A percentile compares a stretch with the other conserved stretches of the same genome.
These are phyloP conservation scores for Calidris pugnax DNA, from an alignment of 2,113 vertebrate genomes.

Conservation along the genomic window DNA sequence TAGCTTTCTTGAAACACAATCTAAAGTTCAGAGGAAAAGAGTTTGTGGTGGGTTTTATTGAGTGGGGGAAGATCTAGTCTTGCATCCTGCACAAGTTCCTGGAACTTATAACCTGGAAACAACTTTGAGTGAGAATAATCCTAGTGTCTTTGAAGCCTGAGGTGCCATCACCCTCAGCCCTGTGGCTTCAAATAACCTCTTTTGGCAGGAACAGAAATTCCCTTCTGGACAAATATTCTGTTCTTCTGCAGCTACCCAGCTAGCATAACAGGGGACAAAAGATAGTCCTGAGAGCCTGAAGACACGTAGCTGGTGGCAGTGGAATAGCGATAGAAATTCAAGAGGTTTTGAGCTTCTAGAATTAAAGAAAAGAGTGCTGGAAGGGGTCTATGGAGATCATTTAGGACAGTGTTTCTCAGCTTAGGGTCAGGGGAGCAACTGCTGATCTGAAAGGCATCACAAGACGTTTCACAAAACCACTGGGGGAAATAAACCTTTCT, in stretches of 20 bases:
- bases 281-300: background rate
- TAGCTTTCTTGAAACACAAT: background rate
- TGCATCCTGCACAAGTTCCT: background rate
- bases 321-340: background rate
- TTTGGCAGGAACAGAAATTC: background rate
- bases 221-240: background rate
- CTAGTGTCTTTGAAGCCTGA: background rate
- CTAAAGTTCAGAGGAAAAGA: background rate
- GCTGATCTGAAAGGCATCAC: background rate
- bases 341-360: background rate
- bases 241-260: background rate
- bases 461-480: background rate
- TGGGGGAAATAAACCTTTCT: conserved; percentile 24
- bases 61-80: background rate
- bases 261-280: background rate
- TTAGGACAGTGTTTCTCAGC: background rate
- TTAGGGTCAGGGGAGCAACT: background rate
- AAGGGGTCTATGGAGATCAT: background rate
- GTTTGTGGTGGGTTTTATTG: background rate
- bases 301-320: background rate
- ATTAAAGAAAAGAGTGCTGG: background rate
- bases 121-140: background rate
- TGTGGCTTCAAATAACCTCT: background rate
- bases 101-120: background rate
- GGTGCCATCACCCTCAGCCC: background rate